Base-by-base conservation (phyloP, 2,888 invertebrate species). In the Busseola fusca region DNA sequence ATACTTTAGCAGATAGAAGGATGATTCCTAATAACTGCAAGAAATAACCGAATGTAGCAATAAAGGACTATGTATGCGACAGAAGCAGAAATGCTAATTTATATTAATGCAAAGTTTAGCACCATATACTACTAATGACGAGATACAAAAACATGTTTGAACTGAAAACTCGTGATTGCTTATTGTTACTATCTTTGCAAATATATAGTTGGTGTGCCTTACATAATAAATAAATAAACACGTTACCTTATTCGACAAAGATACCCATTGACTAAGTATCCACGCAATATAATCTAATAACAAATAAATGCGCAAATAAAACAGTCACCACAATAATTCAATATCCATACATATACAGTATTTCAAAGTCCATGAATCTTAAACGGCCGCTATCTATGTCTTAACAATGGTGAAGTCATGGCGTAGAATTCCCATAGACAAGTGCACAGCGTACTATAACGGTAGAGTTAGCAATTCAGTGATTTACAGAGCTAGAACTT, bases 381-480 rank as follows among this genome's bases (percentile, higher is more conserved):
- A 84, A 84, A 64, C 76, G 81, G 83, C 86, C 86, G 85, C 87
- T 88, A 86, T 85, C 85, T 84, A 50, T 84, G 82, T 84, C 84
- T 84, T 82, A 89, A 91, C 91, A 91, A 91, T 90, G 87, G 89
- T 76, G 78, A 69, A 85, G 86, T 83, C 86, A 86, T 88, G 86
- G 89, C 87, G 89, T 88, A 87, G 85, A 85, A 85, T 94, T 93
- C 93, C 89, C 93, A 92, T 91, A 92, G 93, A 92, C 94, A 94
- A 93, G 94, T 93, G 93, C 91, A 86, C 89, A 86, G 87, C 88
- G 90, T 90, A 89, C 85, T 76, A 76, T 94, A 94, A 94, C 94
- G 94, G 95, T 91, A 89, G 86, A 87, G 90, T 90, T 90, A 89
- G 93, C 93, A 91, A 93, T 94, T 93, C 92, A 91, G 92, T 94